These are phyloP conservation scores for Chymomyza procnemis DNA, from an alignment of 2,888 invertebrate species.

Conservation along the genomic window DNA sequence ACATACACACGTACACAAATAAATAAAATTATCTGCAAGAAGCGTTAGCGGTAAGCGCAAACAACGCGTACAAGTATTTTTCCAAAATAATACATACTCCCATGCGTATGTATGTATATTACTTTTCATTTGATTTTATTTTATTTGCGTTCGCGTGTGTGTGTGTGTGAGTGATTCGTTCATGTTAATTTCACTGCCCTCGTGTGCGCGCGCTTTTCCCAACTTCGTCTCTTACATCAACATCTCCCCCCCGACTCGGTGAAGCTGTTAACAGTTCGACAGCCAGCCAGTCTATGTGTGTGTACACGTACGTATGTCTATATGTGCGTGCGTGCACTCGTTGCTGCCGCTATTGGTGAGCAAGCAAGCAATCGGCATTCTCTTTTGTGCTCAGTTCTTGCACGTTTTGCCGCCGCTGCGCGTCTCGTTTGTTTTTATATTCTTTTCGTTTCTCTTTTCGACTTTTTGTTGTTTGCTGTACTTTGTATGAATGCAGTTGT, in stretches of 20 bases:
- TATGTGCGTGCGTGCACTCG: constrained; percentile 27
- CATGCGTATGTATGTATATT: constrained; percentile 8
- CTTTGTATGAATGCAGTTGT: constrained; percentile 41
- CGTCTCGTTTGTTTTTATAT: constrained; percentile 73
- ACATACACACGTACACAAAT: background rate
- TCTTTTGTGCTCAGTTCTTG: constrained; percentile 39
- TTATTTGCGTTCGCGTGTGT: background rate
- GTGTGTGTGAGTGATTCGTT: constrained; percentile 31
- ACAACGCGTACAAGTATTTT: constrained; percentile 40
- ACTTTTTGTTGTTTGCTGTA: constrained; percentile 75
- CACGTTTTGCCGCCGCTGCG: constrained; percentile 58
- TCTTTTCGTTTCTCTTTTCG: constrained; percentile 66
- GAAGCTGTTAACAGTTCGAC: background rate
- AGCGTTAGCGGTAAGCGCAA: constrained; percentile 7
- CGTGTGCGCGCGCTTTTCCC: constrained; percentile 71
- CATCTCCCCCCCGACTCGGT: constrained; percentile 1
- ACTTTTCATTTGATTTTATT: constrained; percentile 31
- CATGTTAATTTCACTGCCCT: constrained; percentile 51
- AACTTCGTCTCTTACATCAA: constrained; percentile 34
- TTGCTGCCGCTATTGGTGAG: constrained; percentile 42
- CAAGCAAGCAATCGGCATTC: constrained; percentile 43
- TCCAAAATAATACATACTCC: constrained; percentile 42
- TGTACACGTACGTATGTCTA: constrained; percentile 16
- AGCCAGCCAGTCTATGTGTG: background rate
- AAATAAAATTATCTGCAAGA: constrained; percentile 41